Conservation (phyloP, 2,888 invertebrate genomes). For the Lepidochrysops patricia region DNA sequence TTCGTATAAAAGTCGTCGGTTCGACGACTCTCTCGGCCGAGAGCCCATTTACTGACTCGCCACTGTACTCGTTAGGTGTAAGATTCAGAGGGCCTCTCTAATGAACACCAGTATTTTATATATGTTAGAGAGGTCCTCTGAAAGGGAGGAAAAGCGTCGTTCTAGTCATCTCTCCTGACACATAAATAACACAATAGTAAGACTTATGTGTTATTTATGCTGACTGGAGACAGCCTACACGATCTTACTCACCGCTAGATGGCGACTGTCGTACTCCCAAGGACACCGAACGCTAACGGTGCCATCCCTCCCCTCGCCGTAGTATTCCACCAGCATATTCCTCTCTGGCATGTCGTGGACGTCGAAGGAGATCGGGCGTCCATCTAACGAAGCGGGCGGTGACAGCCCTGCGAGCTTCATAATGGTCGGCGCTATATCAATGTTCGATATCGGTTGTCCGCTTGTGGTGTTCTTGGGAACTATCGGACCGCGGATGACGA, state of each 20-base stretch:
- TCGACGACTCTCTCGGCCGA: no score
- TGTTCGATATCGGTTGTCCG: slow-evolving; percentile 77
- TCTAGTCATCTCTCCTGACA: no score
- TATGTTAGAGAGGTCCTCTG: no score
- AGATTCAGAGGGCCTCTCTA: no score
- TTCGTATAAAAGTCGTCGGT: no score
- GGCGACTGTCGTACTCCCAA: slow-evolving; percentile 66
- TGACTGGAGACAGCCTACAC: not conserved
- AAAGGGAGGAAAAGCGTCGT: no score
- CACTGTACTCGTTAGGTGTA: no score
- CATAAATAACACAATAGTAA: no score
- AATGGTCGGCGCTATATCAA: slow-evolving; percentile 91
- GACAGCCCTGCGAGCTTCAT: slow-evolving; percentile 79
- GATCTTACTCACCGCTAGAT: slow-evolving; percentile 73
- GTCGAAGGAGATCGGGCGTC: slow-evolving; percentile 45
- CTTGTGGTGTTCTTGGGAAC: slow-evolving; percentile 64
- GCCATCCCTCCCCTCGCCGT: slow-evolving; percentile 80
- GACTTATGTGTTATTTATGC: no score
- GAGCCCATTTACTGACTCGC: no score
- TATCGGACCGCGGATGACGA: slow-evolving; percentile 85
- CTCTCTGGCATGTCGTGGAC: slow-evolving; percentile 37
- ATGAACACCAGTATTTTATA: no score
- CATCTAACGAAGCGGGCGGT: slow-evolving; percentile 76
- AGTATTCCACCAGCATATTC: slow-evolving; percentile 85
- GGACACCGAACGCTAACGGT: slow-evolving; percentile 78